Evolutionary conservation across 2,888 invertebrate species (phyloP).

Genomic region (Siphlonurus alternatus): DNA sequence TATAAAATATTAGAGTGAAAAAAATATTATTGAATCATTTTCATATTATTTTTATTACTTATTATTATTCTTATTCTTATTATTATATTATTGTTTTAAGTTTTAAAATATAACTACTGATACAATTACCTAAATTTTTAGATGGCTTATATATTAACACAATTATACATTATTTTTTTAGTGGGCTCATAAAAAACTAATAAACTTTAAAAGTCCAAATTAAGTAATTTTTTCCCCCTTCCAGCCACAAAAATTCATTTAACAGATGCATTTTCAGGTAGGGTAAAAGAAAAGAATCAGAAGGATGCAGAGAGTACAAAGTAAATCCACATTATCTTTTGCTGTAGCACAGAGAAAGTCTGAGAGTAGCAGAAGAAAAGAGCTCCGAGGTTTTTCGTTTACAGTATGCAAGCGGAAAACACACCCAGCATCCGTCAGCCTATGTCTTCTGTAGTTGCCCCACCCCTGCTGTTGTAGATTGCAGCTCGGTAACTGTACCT

Average conservation of each 20-base stretch:
- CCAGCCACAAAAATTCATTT: not conserved
- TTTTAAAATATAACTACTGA: too few species aligned
- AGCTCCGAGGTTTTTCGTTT: conserved; percentile 6
- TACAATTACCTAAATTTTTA: too few species aligned
- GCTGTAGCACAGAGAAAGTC: not conserved
- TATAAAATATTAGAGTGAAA: too few species aligned
- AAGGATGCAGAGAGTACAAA: not conserved
- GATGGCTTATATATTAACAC: too few species aligned
- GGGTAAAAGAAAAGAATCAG: not conserved
- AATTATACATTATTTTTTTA: too few species aligned
- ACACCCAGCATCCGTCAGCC: conserved; percentile 69
- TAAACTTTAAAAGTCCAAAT: too few species aligned
- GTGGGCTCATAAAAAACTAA: too few species aligned
- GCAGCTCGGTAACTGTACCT: conserved; percentile 53
- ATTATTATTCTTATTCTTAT: too few species aligned
- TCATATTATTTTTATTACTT: too few species aligned
- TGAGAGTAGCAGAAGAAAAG: not conserved
- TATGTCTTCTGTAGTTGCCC: conserved; percentile 42
- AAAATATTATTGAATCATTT: too few species aligned
- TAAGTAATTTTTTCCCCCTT: too few species aligned
- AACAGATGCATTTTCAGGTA: not conserved
- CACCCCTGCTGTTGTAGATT: conserved; percentile 36
- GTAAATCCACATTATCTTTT: not conserved
- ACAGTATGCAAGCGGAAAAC: conserved; percentile 57
- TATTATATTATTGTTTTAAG: too few species aligned